A percentile compares a stretch with the other conserved stretches of the same genome.
Evolutionary conservation across 2,797 vertebrate species (phyloP).

Genomic region (Taeniopygia guttata): DNA sequence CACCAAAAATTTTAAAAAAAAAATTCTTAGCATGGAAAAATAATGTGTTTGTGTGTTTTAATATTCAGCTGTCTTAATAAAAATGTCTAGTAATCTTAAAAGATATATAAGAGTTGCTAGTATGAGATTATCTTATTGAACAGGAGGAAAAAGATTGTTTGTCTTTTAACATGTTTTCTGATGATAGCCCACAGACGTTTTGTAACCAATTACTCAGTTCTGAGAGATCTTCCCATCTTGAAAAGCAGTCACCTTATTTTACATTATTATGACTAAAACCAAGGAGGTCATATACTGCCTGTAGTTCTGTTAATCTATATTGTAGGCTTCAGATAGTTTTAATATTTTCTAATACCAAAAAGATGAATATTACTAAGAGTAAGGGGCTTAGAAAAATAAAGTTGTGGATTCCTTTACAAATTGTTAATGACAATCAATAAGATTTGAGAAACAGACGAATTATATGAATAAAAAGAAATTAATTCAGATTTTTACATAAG

Average conservation of each 20-base stretch:
- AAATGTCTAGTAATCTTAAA: background rate
- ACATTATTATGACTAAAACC: background rate
- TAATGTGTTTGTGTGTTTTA: background rate
- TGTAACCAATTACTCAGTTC: background rate
- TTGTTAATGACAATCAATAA: background rate
- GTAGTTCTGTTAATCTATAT: background rate
- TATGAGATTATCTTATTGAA: background rate
- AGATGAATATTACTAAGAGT: background rate
- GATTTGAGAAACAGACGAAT: background rate
- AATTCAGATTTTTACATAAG: background rate
- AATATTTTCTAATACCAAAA: background rate
- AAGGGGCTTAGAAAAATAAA: background rate
- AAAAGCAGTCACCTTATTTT: background rate
- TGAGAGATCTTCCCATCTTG: background rate
- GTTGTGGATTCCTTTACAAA: background rate
- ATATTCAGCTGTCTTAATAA: background rate
- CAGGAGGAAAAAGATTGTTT: background rate
- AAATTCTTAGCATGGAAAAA: background rate
- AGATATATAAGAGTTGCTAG: background rate
- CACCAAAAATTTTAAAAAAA: background rate
- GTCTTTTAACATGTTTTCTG: background rate
- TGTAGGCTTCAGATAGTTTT: background rate
- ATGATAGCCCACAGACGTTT: background rate
- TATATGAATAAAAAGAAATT: rapidly evolving
- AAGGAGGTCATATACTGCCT: background rate